These are phyloP conservation scores for Adoxophyes honmai DNA, from an alignment of 1,140 invertebrate genomes.

Conservation along the genomic window DNA sequence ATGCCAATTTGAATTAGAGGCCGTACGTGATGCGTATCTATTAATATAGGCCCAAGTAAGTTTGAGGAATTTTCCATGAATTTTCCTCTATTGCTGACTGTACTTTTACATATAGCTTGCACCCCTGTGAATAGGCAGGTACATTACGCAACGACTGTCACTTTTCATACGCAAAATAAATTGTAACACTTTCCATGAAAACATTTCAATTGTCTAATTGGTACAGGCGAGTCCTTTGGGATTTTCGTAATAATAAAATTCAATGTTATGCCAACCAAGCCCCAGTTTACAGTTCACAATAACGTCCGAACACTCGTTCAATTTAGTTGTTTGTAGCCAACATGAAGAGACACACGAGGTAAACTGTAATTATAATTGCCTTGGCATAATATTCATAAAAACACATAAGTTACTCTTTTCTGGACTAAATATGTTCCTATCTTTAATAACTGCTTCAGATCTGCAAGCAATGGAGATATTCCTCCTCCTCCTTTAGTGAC, in stretches of 20 bases:
- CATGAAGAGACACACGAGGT: slow-evolving; percentile 55
- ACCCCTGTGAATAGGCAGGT: too few relatives aligned
- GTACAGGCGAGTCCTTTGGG: slow-evolving; percentile 33
- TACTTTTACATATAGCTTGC: too few relatives aligned
- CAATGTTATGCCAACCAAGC: slow-evolving; percentile 33
- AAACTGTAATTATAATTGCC: background rate
- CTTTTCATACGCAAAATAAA: background rate
- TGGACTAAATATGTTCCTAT: too few relatives aligned
- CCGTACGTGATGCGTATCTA: too few relatives aligned
- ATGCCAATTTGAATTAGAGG: too few relatives aligned
- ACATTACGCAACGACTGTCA: background rate
- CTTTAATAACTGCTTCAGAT: slow-evolving; percentile 26
- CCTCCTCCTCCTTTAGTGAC: slow-evolving; percentile 17
- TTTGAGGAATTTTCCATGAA: too few relatives aligned
- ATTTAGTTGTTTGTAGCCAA: slow-evolving; percentile 26
- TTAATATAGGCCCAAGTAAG: too few relatives aligned
- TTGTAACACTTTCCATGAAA: background rate
- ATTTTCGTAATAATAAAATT: slow-evolving; percentile 25
- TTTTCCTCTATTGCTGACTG: too few relatives aligned
- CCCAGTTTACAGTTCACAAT: slow-evolving; percentile 33
- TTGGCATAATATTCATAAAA: background rate
- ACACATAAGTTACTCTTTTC: too few relatives aligned
- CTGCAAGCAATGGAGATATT: slow-evolving; percentile 30
- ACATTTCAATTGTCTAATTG: slow-evolving; percentile 55
- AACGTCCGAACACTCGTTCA: slow-evolving; percentile 13